Percentiles rank a stretch among this genome's conserved stretches.
phyloP scores from a whole-genome alignment of 2,797 vertebrate species.

The Acomys russatus region DNA sequence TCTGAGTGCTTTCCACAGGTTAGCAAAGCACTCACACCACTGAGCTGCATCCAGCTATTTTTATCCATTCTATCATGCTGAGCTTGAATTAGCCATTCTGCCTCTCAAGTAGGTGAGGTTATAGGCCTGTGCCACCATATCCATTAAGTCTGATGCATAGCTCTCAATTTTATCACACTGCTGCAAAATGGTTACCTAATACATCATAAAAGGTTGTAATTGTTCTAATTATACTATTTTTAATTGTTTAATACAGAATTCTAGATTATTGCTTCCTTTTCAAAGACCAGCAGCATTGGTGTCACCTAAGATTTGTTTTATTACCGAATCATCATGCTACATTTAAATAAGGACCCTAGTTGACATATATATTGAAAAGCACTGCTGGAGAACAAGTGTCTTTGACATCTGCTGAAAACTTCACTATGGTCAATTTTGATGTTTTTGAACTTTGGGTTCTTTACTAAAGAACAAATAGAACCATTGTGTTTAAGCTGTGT shows the following conservation, averaged over 20 bases:
- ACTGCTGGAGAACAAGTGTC: neutral
- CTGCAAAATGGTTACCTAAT: conserved; percentile 6
- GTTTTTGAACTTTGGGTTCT: neutral
- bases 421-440: neutral
- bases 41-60: neutral
- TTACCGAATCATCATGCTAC: neutral
- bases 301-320: neutral
- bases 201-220: neutral
- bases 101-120: neutral
- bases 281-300: neutral
- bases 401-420: neutral
- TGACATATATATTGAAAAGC: neutral
- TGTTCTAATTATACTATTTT: neutral
- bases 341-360: neutral
- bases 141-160: neutral
- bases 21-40: neutral
- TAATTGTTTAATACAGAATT: neutral
- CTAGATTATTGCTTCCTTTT: conserved; percentile 11
- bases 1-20: neutral
- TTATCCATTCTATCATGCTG: neutral
- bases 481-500: neutral
- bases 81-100: neutral
- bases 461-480: conserved; percentile 40
- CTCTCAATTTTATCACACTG: conserved; percentile 6
- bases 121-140: neutral